Conservation (phyloP, 2,888 invertebrate species). For the Myathropa florea region DNA sequence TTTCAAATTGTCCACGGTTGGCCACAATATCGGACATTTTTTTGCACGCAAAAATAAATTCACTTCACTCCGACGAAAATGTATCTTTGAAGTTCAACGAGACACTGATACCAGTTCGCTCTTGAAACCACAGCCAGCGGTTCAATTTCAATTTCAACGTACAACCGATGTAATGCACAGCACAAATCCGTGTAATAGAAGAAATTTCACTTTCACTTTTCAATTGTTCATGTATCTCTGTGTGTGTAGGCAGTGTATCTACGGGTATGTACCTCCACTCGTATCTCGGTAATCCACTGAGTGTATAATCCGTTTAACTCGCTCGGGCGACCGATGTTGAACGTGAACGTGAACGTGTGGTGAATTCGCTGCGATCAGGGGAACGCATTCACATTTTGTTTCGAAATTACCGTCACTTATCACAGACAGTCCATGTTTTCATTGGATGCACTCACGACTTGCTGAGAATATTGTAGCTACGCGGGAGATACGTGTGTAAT, state of each 20-base stretch:
- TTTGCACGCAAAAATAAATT: conserved; percentile 26
- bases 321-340: conserved; percentile 22
- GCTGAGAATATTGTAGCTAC: background rate
- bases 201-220: conserved; percentile 71
- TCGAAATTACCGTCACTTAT: conserved; percentile 31
- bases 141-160: conserved; percentile 36
- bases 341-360: conserved; percentile 15
- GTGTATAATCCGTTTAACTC: conserved; percentile 56
- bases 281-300: conserved; percentile 8
- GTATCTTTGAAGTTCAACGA: conserved; percentile 69
- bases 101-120: conserved; percentile 61
- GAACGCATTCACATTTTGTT: conserved; percentile 66
- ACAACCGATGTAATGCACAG: conserved; percentile 42
- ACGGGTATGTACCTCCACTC: conserved; percentile 7
- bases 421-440: conserved; percentile 35
- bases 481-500: background rate
- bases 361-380: conserved; percentile 44
- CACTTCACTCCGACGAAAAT: conserved; percentile 38
- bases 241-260: background rate
- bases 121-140: conserved; percentile 60
- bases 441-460: conserved; percentile 28
- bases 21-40: conserved; percentile 57
- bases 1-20: conserved; percentile 59
- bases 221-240: conserved; percentile 53
- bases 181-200: conserved; percentile 53